These are phyloP conservation scores for Orientallactaga bullata DNA, from an alignment of 2,113 vertebrate species.

Conservation along the genomic window DNA sequence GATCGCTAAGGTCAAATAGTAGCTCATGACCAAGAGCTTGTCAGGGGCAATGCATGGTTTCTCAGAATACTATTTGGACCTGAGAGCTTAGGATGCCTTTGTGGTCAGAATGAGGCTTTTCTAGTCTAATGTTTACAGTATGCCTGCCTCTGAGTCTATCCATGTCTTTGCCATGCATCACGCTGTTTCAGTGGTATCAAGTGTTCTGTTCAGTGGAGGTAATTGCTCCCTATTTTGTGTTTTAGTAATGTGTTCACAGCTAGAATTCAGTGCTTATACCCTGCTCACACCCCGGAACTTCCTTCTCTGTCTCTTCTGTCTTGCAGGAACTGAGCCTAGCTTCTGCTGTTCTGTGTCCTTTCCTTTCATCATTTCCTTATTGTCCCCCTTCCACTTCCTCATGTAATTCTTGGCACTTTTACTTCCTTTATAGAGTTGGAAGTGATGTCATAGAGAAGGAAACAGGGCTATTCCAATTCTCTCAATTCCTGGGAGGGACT, in stretches of 20 bases:
- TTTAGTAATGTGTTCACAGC: constrained; percentile 72
- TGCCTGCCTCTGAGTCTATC: constrained; percentile 78
- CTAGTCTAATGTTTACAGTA: constrained; percentile 60
- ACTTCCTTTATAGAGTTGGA: constrained; percentile 86
- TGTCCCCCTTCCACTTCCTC: constrained; percentile 69
- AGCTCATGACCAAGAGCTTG: background rate
- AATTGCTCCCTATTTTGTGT: constrained; percentile 59
- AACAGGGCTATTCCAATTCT: constrained; percentile 90
- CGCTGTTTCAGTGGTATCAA: constrained; percentile 72
- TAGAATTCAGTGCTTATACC: constrained; percentile 77
- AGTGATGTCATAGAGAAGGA: constrained; percentile 88
- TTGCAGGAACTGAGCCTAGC: constrained; percentile 76
- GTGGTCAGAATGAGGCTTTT: constrained; percentile 56
- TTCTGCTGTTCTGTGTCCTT: constrained; percentile 77
- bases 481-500: constrained; percentile 89
- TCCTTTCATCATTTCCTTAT: constrained; percentile 81
- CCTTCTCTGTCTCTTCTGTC: constrained; percentile 73
- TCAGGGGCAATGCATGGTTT: background rate
- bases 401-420: constrained; percentile 84
- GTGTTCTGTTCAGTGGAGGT: constrained; percentile 73
- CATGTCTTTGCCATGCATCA: constrained; percentile 63
- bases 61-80: constrained; percentile 20
- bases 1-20: background rate
- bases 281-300: constrained; percentile 73
- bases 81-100: constrained; percentile 16